Base-by-base conservation (phyloP, 64 coral and sea anemone genomes). In the Trachythela sp. region DNA sequence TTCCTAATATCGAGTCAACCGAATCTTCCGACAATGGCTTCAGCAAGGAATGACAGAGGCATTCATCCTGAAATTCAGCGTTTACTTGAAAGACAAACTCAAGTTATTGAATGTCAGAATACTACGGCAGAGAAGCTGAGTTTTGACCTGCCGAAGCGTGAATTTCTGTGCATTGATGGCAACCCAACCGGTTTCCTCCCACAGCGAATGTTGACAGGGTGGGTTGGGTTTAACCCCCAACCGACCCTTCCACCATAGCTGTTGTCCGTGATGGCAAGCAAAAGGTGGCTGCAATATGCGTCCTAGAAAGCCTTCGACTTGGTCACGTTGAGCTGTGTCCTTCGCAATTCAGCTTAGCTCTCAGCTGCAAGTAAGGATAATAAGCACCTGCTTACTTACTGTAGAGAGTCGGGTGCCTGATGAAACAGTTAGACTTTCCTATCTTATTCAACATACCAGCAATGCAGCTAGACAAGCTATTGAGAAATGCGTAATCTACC, bases 401-500 rank as follows among this genome's bases (percentile, higher is more conserved):
- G 32, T 91, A 15, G 92, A 91, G 39, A 14, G 38, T 8, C 54
- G 88, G 68, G 31, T 88, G 34, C 13, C 35, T 9, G 75, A 94
- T 35, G 29, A 43, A 15, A 83, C 58, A 40, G 31, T 43, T 43
- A 90, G 89, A 48, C 77, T 94, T 15, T 60, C 88, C 14, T 91
- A 90, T 54, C 52, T 91, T 1, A 94, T 91, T 18, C 92, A 94
- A 54, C 49, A 67, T 8, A 88, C 88, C 1, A 56, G 35, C 22
- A 88, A 88, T 22, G 59, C 20, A 3, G 85, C 92, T 0, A 87
- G 87, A 45, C 85, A 94, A 48, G 92, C 89, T 11, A 90, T 94
- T 40, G 72, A 88, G 33, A 94, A 88, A 45, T 94, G 92, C 83
- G 75, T 94, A 7, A 91, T 94, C 22, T 42, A 88, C 34, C 88